These are phyloP conservation scores for Podarcis raffonei DNA, from an alignment of 2,113 vertebrate genomes.

Conservation along the genomic window DNA sequence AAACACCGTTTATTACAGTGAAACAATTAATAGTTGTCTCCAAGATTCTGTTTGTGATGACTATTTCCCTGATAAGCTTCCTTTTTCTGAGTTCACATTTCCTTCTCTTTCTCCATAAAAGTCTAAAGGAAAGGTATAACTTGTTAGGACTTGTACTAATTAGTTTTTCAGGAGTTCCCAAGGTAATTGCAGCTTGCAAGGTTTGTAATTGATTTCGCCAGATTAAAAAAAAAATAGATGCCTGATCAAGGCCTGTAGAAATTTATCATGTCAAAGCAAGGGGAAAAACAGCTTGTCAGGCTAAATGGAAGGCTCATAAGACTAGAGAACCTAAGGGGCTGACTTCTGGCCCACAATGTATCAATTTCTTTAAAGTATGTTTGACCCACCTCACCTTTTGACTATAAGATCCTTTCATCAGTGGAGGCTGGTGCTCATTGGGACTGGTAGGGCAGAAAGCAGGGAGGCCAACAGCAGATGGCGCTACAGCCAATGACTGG, in stretches of 20 bases:
- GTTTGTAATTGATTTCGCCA: constrained; percentile 68
- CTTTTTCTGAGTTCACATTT: neutral
- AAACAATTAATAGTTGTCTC: constrained; percentile 19
- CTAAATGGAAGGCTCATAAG: too few species aligned
- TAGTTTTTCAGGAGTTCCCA: constrained; percentile 65
- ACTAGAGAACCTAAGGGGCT: constrained; percentile 5
- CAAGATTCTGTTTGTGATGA: constrained; percentile 17
- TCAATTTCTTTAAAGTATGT: constrained; percentile 26
- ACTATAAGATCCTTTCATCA: neutral
- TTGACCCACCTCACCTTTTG: neutral
- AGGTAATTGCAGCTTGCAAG: constrained; percentile 64
- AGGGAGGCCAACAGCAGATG: too few species aligned
- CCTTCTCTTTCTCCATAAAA: constrained; percentile 36
- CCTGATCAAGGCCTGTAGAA: constrained; percentile 17
- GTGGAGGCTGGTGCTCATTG: too few species aligned
- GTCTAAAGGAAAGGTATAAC: constrained; percentile 63
- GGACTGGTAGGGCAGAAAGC: too few species aligned
- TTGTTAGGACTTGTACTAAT: constrained; percentile 47
- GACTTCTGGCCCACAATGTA: constrained; percentile 58
- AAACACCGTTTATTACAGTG: neutral
- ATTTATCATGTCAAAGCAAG: constrained; percentile 28
- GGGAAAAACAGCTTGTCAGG: constrained; percentile 24
- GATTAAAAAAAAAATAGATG: constrained; percentile 68
- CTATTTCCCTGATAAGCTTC: constrained; percentile 13
- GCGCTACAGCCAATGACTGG: too few species aligned